Base-by-base conservation (phyloP, 2,113 vertebrate genomes). In the Pithys albifrons region DNA sequence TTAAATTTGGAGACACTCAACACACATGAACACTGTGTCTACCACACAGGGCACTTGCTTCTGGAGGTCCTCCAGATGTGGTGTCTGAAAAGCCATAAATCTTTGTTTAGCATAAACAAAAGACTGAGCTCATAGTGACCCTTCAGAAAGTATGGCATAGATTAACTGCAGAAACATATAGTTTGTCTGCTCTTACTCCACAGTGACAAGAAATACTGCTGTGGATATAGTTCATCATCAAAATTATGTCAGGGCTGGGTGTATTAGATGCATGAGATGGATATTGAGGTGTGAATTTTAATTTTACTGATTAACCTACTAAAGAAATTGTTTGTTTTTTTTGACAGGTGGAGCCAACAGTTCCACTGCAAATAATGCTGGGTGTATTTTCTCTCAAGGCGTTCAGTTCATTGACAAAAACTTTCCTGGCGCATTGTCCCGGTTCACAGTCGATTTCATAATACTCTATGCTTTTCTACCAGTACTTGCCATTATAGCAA, bases 401-500 rank as follows among this genome's bases (percentile, higher is more conserved):
- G 39, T 78, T 88, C 93, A 98, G 24, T 98, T 99, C 95, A 98
- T 99, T 33, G 99, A 99, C 3, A 48, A 80, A 31, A 98, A 94
- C 46, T 99, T 98, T 74, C 99, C 99, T 0, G 98, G 97, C 5
- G 99, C 99, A 19, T 64, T 97, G 37, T 98, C 98, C 15, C 97
- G 98, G 45, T 99, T 99, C 97, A 98, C 98, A 8, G 59, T 64
- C 1, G 96, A 99, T 97, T 99, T 99, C 85, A 57, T 99, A 10
- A 77, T 99, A 76, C 98, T 99, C 54, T 99, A 99, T 37, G 95
- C 98, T 89, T 99, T 99, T 91, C 69, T 99, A 54, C 99, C 99
- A 49, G 97, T 95, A 37, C 98, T 99, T 23, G 95, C 98, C 78
- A 81, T 99, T 84, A 57, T 98, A 48, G 99, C 98, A 57, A 72